phyloP scores from a whole-genome alignment of 2,888 invertebrate genomes.

The Protula sp. region DNA sequence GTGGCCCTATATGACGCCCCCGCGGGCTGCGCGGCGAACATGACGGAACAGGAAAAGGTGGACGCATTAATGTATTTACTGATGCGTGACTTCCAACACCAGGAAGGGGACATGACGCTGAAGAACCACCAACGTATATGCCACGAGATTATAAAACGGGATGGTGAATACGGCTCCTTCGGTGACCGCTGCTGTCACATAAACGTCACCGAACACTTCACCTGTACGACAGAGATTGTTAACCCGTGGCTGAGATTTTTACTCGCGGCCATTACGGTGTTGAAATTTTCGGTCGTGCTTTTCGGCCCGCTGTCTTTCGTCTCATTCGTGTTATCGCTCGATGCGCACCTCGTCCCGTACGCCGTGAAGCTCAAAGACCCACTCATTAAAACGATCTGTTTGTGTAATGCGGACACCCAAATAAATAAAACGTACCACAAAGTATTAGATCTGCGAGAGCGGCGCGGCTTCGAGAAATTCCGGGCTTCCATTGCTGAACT shows the following conservation, averaged over 20 bases:
- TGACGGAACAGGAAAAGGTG: conserved; percentile 21
- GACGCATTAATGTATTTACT: conserved; percentile 16
- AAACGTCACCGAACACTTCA: neutral
- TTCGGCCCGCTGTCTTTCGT: conserved; percentile 45
- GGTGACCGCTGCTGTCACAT: conserved; percentile 38
- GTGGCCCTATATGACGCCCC: conserved; percentile 38
- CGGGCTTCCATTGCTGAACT: conserved; percentile 7
- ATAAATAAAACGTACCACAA: conserved; percentile 2
- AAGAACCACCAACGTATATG: conserved; percentile 31
- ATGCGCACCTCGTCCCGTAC: conserved; percentile 26
- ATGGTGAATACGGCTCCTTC: conserved; percentile 33
- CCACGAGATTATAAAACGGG: conserved; percentile 36
- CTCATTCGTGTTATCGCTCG: conserved; percentile 30
- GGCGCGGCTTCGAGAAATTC: conserved; percentile 16
- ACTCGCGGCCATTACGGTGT: conserved; percentile 35
- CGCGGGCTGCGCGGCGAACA: conserved; percentile 35
- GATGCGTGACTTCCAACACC: conserved; percentile 21
- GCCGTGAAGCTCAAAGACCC: conserved; percentile 35
- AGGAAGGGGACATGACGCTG: conserved; percentile 1
- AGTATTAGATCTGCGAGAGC: conserved; percentile 12
- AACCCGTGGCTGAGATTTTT: conserved; percentile 45
- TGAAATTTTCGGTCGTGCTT: conserved; percentile 41
- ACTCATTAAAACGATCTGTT: conserved; percentile 15
- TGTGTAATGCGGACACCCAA: conserved; percentile 10
- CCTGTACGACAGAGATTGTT: conserved; percentile 25